A percentile compares a stretch with the other conserved stretches of the same genome.
Evolutionary conservation across 2,888 invertebrate species (phyloP).

Genomic region (Spilarctia lutea): DNA sequence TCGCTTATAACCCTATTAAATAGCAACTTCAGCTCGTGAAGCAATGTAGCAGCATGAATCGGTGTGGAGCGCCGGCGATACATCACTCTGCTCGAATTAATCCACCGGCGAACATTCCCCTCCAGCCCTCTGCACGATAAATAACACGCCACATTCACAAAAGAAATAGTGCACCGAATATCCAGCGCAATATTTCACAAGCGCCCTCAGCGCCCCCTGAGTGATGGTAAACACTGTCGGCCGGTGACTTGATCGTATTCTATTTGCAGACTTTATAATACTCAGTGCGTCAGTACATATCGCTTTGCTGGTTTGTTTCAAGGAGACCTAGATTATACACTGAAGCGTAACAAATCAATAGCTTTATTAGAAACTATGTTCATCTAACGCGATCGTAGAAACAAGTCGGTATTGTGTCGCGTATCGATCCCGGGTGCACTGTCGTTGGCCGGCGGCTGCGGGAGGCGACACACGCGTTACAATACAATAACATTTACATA

Average conservation of each 20-base stretch:
- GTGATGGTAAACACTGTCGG: constrained; percentile 21
- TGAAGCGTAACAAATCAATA: not conserved
- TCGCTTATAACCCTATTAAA: not conserved
- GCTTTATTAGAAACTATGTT: not conserved
- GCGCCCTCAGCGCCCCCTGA: constrained; percentile 12
- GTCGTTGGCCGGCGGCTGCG: constrained; percentile 11
- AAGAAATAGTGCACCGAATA: constrained; percentile 44
- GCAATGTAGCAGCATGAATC: not conserved
- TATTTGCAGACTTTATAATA: not conserved
- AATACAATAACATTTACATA: constrained; percentile 18
- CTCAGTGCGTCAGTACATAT: not conserved
- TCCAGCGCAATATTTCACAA: constrained; percentile 27
- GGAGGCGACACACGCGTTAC: constrained; percentile 3
- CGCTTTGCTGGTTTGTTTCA: not conserved
- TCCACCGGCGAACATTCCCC: constrained; percentile 15
- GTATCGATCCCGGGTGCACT: constrained; percentile 16
- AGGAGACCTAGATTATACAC: not conserved
- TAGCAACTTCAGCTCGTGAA: not conserved
- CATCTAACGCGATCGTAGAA: not conserved
- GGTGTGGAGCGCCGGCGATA: constrained; percentile 19
- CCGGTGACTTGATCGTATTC: constrained; percentile 8
- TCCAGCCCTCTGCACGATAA: constrained; percentile 35
- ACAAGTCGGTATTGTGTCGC: constrained; percentile 1
- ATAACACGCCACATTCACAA: constrained; percentile 45
- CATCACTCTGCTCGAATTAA: constrained; percentile 44